phyloP scores from a whole-genome alignment of 1,140 invertebrate species.

The Drosophila pandora region DNA sequence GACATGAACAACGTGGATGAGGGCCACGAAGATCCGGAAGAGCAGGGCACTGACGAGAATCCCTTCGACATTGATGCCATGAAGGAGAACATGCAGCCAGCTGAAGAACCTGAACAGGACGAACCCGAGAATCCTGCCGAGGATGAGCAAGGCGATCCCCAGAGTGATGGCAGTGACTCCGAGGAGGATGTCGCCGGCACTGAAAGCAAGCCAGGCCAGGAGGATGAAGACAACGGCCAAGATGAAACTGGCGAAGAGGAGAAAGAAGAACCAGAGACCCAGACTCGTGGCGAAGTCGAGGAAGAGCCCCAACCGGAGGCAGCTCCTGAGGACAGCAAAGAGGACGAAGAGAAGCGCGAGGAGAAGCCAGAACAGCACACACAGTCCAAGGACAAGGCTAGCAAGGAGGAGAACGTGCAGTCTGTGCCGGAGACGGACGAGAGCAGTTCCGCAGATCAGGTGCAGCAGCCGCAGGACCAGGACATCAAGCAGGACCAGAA shows the following conservation, averaged over 20 bases:
- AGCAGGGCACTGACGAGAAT: constrained; percentile 88
- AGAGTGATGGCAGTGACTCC: constrained; percentile 84
- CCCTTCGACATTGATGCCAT: constrained; percentile 93
- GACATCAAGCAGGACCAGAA: constrained; percentile 79
- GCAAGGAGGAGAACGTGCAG: constrained; percentile 85
- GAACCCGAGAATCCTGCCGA: constrained; percentile 83
- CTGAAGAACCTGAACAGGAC: constrained; percentile 83
- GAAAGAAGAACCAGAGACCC: constrained; percentile 84
- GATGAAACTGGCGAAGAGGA: constrained; percentile 84
- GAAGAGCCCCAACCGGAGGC: constrained; percentile 56
- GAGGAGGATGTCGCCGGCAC: constrained; percentile 74
- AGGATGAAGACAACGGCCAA: constrained; percentile 84
- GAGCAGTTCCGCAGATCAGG: constrained; percentile 76
- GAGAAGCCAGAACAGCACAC: constrained; percentile 87
- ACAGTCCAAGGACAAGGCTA: constrained; percentile 87
- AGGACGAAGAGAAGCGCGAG: constrained; percentile 68
- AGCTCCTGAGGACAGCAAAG: constrained; percentile 64
- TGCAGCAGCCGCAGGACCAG: constrained; percentile 66
- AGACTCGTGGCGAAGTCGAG: constrained; percentile 68
- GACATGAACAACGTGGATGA: constrained; percentile 94
- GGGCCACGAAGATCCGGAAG: constrained; percentile 86
- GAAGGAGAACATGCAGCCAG: constrained; percentile 86
- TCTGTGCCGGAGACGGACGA: constrained; percentile 84
- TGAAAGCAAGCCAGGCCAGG: constrained; percentile 80
- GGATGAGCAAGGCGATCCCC: constrained; percentile 84